phyloP scores from a whole-genome alignment of 2,113 vertebrate genomes.

The Ursus arctos region DNA sequence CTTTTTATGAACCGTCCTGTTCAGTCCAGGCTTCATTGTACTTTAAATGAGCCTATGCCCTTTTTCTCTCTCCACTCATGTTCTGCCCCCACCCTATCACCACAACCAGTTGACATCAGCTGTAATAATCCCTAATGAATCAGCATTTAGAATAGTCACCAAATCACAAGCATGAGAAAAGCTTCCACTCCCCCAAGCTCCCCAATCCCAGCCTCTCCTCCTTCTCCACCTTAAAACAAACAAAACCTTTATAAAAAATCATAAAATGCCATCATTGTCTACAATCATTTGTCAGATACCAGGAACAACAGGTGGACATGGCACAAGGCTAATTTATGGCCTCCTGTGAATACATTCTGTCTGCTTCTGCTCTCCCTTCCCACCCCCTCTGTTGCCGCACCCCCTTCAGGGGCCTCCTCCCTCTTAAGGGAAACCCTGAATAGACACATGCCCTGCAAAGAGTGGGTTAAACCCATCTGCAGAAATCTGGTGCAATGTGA shows the following conservation, averaged over 20 bases:
- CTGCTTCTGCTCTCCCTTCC: neutral
- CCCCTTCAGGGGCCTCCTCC: conserved; percentile 62
- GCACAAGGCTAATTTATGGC: conserved; percentile 66
- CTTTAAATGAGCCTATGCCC: conserved; percentile 52
- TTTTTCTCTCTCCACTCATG: conserved; percentile 39
- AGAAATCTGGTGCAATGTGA: conserved; percentile 92
- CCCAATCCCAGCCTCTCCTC: conserved; percentile 40
- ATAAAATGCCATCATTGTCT: conserved; percentile 76
- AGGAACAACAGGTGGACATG: conserved; percentile 70
- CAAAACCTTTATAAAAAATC: conserved; percentile 70
- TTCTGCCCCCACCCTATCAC: conserved; percentile 49
- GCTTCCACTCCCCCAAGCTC: conserved; percentile 76
- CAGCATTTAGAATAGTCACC: conserved; percentile 82
- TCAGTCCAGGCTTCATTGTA: conserved; percentile 49
- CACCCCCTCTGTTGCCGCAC: neutral
- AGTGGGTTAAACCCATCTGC: conserved; percentile 92
- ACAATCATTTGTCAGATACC: conserved; percentile 79
- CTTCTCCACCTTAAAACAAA: conserved; percentile 69
- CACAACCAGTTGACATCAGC: conserved; percentile 66
- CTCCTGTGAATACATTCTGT: conserved; percentile 62
- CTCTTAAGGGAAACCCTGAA: conserved; percentile 75
- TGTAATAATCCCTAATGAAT: conserved; percentile 83
- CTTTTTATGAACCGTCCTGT: conserved; percentile 44
- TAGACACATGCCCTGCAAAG: conserved; percentile 73
- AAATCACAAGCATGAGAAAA: conserved; percentile 78